Percentiles rank a stretch among this genome's conserved stretches.
Conservation (phyloP, 2,888 invertebrate species). For the Polyploca ridens region DNA sequence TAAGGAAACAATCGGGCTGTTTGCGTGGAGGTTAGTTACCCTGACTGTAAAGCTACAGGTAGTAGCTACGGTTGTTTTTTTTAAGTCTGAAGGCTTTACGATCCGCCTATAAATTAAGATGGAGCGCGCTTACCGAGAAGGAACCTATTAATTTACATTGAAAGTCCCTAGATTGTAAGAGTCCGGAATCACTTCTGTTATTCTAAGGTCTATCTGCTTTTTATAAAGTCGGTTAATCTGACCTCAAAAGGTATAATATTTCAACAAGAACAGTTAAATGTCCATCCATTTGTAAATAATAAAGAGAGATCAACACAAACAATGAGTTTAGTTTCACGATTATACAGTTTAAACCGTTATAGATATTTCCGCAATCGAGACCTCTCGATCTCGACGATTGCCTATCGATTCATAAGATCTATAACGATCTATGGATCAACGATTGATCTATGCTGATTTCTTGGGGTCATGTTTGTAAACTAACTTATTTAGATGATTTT, state of each 20-base stretch:
- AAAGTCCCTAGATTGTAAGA: no score
- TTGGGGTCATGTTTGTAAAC: neutral
- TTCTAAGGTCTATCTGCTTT: no score
- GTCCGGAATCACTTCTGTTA: no score
- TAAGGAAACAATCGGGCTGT: no score
- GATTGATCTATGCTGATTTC: constrained; percentile 4
- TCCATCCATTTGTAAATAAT: neutral
- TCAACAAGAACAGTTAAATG: neutral
- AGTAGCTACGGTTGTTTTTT: no score
- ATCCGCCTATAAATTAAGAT: no score
- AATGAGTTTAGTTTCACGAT: neutral
- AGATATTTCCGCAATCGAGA: constrained; percentile 2
- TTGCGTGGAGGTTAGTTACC: no score
- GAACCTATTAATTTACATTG: no score
- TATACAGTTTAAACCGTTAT: neutral
- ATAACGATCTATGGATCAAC: constrained; percentile 4
- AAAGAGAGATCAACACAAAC: neutral
- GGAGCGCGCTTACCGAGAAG: no score
- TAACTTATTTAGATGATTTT: neutral
- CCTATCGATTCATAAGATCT: constrained; percentile 5
- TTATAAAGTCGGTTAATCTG: no score
- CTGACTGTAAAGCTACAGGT: no score
- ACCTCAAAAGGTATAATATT: neutral
- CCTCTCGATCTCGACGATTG: constrained; percentile 4
- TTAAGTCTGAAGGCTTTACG: no score